These are phyloP conservation scores for Apodemus agrarius DNA, from an alignment of 2,797 vertebrate species.

Conservation along the genomic window DNA sequence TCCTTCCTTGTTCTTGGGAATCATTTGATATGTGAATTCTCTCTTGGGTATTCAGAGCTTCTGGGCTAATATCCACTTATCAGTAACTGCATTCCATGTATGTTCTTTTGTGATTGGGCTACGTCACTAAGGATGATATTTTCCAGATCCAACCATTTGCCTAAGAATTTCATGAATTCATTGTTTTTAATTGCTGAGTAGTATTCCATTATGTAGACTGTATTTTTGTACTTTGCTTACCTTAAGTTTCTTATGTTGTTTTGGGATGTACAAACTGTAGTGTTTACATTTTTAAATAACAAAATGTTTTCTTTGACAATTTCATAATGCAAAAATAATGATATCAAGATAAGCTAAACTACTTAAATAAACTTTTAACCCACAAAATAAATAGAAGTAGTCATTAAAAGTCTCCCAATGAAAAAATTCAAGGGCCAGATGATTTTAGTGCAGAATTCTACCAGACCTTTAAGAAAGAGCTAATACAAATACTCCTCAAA, in stretches of 20 bases:
- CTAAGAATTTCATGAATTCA: too few species aligned
- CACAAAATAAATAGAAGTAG: not conserved
- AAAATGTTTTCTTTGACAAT: not conserved
- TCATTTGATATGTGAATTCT: too few species aligned
- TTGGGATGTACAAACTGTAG: not conserved
- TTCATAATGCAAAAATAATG: not conserved
- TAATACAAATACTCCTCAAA: not conserved
- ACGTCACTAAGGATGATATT: too few species aligned
- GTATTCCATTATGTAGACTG: not conserved
- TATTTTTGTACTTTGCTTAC: not conserved
- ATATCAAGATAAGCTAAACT: too few species aligned
- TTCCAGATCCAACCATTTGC: too few species aligned
- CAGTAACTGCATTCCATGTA: too few species aligned
- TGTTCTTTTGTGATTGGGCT: too few species aligned
- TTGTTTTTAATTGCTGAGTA: too few species aligned
- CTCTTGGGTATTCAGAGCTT: too few species aligned
- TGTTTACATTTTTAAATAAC: not conserved
- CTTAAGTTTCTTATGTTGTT: not conserved
- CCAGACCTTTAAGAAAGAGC: not conserved
- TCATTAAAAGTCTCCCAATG: not conserved
- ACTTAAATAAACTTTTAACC: too few species aligned
- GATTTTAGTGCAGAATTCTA: not conserved
- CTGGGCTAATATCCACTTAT: too few species aligned
- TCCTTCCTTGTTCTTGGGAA: too few species aligned
- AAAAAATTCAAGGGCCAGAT: not conserved